These are phyloP conservation scores for Lichenostomus cassidix DNA, from an alignment of 2,113 vertebrate genomes.

Conservation along the genomic window DNA sequence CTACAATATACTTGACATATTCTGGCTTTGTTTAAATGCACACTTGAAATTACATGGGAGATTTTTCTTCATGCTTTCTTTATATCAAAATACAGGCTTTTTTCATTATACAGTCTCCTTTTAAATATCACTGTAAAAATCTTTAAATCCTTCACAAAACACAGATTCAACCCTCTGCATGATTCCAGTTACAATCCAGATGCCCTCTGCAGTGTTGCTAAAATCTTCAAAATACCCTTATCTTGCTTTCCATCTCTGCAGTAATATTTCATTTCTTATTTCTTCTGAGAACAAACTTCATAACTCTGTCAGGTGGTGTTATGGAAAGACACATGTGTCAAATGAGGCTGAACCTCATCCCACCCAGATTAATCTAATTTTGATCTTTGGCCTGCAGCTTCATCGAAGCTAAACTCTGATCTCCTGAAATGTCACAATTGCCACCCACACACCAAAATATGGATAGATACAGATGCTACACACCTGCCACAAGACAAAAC, in stretches of 20 bases:
- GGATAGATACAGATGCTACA: background rate
- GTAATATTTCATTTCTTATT: background rate
- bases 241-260: background rate
- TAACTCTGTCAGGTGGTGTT: background rate
- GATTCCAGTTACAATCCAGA: background rate
- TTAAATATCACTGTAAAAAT: background rate
- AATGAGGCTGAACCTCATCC: background rate
- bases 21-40: background rate
- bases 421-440: constrained; percentile 27
- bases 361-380: background rate
- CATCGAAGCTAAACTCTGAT: background rate
- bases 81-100: background rate
- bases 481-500: background rate
- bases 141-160: background rate
- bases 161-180: background rate
- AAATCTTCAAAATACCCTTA: background rate
- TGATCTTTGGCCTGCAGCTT: constrained; percentile 18
- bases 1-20: background rate
- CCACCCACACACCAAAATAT: background rate
- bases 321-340: background rate
- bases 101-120: background rate
- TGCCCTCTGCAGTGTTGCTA: background rate
- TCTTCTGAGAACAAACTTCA: background rate
- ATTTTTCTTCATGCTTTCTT: background rate
- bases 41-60: background rate